phyloP scores from a whole-genome alignment of 2,113 vertebrate genomes.

The Crotalus horridus region DNA sequence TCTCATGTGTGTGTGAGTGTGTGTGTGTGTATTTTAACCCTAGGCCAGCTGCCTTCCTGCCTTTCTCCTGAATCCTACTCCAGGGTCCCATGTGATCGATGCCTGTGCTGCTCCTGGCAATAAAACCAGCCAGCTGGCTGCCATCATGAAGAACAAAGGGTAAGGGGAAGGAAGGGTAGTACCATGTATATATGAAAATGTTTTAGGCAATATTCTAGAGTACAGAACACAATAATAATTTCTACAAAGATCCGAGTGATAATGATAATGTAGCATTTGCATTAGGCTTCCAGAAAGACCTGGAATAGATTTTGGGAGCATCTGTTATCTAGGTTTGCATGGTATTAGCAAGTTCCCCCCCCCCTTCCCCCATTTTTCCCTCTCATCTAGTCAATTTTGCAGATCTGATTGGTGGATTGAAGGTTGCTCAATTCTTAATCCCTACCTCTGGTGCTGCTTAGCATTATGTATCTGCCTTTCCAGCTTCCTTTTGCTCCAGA shows the following conservation, averaged over 20 bases:
- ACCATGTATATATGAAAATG: background rate
- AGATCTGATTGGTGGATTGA: background rate
- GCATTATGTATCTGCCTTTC: background rate
- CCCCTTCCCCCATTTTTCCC: background rate
- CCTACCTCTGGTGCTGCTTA: background rate
- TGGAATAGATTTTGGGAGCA: background rate
- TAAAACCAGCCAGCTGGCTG: slow-evolving; percentile 93
- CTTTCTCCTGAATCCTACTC: slow-evolving; percentile 74
- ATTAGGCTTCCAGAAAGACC: background rate
- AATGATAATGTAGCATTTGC: background rate
- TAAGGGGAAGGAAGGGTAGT: slow-evolving; percentile 55
- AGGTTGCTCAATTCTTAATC: too few relatives aligned
- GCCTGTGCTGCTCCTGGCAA: slow-evolving; percentile 94
- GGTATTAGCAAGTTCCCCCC: background rate
- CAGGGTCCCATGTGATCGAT: slow-evolving; percentile 80
- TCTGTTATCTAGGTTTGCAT: background rate
- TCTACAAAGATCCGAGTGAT: background rate
- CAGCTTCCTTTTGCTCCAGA: background rate
- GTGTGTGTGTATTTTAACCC: background rate
- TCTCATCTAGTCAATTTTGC: background rate
- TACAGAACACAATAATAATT: background rate
- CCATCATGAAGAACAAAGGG: slow-evolving; percentile 89
- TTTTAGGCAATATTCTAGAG: background rate
- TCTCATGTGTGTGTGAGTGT: background rate
- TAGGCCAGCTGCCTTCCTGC: slow-evolving; percentile 93